Base-by-base conservation (phyloP, 2,113 vertebrate genomes). In the Sphaerodactylus townsendi region DNA sequence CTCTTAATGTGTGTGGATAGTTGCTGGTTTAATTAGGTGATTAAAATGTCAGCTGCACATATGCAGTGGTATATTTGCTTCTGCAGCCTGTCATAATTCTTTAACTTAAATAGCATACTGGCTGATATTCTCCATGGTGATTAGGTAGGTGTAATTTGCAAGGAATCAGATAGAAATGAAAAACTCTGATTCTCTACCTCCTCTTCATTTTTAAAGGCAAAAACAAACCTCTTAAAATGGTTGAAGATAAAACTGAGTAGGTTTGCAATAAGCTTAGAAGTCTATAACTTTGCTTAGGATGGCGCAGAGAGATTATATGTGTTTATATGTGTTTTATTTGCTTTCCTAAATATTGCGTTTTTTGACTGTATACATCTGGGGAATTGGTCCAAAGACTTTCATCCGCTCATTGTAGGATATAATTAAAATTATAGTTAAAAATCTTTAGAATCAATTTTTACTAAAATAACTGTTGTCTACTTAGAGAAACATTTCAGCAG, bases 351-450 rank as follows among this genome's bases (percentile, higher is more conserved):
- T 68, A 74, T 79, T 69, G 30, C 5, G 41, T 46, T 56, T 46
- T 56, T 50, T 2, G 0, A 10, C 8, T 23, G 11, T 79, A 59
- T 30, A 35, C 62, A 39, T 84, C 35, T 33, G 70, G 64, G 85
- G 78, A 73, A 37, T 74, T 76, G 17, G 9, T 44, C 39, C 37
- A 65, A 37, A 65, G 62, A 75, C 68, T 33, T 70, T 82, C 53
- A 77, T 44, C n/a, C 41, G 46, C 59, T 77, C 33, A 13, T 44
- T 71, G 59, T 62, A 68, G 44, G 41, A 80, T 72, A 84, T 73
- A 72, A 30, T n/a, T n/a, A n/a, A n/a, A 82, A 77, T 80, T 75
- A 1, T 64, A 82, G 71, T 39, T 46, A 75, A 66, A 53, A 85
- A 72, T 21, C 80, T 85, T 77, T 28, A 68, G 5, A 46, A 75